Evolutionary conservation across 1,140 invertebrate species (phyloP).

Genomic region (Ips typographus): DNA sequence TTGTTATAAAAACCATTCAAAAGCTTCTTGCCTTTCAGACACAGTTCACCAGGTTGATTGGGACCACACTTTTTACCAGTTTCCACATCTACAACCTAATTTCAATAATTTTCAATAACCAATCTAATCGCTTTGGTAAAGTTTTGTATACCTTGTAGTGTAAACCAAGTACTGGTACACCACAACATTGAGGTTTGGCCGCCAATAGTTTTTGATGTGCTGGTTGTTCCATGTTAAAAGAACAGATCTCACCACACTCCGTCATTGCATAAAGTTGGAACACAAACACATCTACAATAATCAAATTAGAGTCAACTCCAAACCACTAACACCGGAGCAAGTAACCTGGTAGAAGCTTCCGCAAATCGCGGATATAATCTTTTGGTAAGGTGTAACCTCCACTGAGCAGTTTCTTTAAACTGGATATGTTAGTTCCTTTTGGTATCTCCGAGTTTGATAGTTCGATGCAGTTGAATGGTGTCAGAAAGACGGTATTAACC

Average conservation of each 20-base stretch:
- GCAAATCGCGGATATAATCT: background rate
- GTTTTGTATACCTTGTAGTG: background rate
- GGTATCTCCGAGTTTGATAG: background rate
- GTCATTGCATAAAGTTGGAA: background rate
- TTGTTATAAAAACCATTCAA: conserved; percentile 59
- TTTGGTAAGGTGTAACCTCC: background rate
- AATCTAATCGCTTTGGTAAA: too few species aligned
- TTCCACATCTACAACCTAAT: conserved; percentile 51
- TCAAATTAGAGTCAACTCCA: background rate
- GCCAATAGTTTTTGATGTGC: background rate
- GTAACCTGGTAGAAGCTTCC: background rate
- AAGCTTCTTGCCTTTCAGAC: conserved; percentile 54
- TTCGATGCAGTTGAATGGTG: background rate
- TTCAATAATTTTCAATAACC: background rate
- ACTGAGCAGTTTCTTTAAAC: background rate
- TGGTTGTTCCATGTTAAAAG: background rate
- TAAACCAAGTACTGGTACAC: background rate
- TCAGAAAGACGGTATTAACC: background rate
- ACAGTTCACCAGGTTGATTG: conserved; percentile 60
- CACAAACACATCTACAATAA: background rate
- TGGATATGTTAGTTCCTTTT: background rate
- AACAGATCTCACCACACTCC: background rate
- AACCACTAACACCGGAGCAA: background rate
- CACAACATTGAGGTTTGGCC: background rate
- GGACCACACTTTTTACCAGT: conserved; percentile 54